Conservation (phyloP, 2,113 vertebrate species). For the Sinocyclocheilus anophthalmus region DNA sequence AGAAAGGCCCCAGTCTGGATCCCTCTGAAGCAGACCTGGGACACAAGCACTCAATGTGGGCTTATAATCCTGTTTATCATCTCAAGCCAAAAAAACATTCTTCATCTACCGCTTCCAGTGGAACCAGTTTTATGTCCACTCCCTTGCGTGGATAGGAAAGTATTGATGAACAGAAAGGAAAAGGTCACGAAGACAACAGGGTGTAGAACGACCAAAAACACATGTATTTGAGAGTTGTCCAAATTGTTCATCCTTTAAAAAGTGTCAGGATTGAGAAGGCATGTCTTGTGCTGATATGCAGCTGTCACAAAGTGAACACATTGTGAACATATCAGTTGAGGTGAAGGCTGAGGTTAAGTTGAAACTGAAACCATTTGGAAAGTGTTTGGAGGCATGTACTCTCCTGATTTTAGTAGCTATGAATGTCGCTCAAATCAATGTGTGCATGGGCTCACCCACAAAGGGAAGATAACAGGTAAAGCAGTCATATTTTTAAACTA, state of each 20-base stretch:
- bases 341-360: conserved; percentile 9
- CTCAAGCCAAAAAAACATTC: conserved; percentile 31
- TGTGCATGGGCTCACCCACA: not conserved
- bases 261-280: conserved; percentile 2
- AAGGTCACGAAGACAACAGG: conserved; percentile 14
- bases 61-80: conserved; percentile 37
- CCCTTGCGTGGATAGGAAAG: conserved; percentile 2
- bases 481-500: not conserved
- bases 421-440: conserved; percentile 1
- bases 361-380: conserved; percentile 23
- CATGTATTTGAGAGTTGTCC: conserved; percentile 28
- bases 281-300: conserved; percentile 9
- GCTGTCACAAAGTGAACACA: conserved; percentile 19
- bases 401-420: conserved; percentile 12
- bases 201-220: not conserved
- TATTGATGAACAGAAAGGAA: conserved; percentile 23
- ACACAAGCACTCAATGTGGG: conserved; percentile 30
- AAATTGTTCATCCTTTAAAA: conserved; percentile 17
- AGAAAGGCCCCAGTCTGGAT: conserved; percentile 51
- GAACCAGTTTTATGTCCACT: not conserved
- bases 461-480: not conserved
- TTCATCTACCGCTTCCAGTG: conserved; percentile 10
- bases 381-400: conserved; percentile 5
- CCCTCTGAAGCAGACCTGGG: conserved; percentile 34
- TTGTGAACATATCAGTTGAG: conserved; percentile 13